Base-by-base conservation (phyloP, 2,113 vertebrate genomes). In the Microcebus lehilahytsara region DNA sequence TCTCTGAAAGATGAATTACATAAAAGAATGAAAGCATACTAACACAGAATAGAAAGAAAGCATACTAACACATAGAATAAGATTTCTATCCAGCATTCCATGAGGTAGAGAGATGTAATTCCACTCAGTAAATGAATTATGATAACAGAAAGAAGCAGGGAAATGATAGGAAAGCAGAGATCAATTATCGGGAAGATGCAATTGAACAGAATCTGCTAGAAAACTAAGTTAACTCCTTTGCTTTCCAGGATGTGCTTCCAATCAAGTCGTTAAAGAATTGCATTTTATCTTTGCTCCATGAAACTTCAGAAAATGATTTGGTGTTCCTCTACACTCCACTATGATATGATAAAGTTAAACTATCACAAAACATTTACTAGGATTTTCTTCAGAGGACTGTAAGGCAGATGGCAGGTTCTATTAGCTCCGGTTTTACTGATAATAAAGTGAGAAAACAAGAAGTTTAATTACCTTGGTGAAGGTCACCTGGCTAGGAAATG, bases 1-100 rank as follows among this genome's bases (percentile, higher is more conserved):
- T 78, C 42, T 96, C 85, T 96, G 95, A 97, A 98, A 78, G 96
- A 94, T 62, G 85, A 64, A 96, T 94, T 92, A 81, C 14, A 4
- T 56, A 83, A 42, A 32, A 14, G 53, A 97, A 93, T 88, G 40
- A 86, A 95, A 81, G 77, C 19, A 92, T 88, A 22, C 23, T 87
- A 72, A 85, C 4, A 85, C 9, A 20, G 7, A 96, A 37, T 37
- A 14, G 53, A 97, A 93, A 86, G 40, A 86, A 95, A 81, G 77
- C 19, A 92, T 88, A 22, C 23, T 87, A 72, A 85, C 4, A 85
- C 9, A 20, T 37, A 37, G 7, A 96, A 97, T 96, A 88, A 87
- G 95, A 97, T 85, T 37, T 79, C 85, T 89, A 77, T 95, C 30
- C 49, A 91, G 81, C 93, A 93, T 85, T 67, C 49, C 77, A 40